Evolutionary conservation across 2,797 vertebrate species (phyloP).

Genomic region (Chrysocyon brachyurus): DNA sequence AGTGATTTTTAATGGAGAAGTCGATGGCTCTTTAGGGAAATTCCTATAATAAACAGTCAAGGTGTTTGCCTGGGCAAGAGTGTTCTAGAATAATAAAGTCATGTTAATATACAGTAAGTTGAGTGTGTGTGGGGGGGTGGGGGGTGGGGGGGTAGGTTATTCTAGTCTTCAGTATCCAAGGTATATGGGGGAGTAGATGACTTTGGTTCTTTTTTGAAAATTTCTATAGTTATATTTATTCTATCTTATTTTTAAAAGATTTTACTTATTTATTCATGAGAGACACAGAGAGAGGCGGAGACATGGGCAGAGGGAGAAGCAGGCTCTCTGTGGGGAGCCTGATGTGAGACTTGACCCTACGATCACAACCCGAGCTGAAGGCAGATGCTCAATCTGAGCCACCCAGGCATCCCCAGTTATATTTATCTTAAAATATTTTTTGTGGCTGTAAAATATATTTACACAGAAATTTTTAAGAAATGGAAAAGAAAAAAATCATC

Average conservation of each 20-base stretch:
- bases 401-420: background rate
- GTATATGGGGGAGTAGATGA: background rate
- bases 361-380: no score
- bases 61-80: background rate
- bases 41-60: background rate
- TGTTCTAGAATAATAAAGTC: background rate
- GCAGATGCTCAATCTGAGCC: no score
- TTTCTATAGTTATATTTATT: background rate
- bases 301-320: no score
- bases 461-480: background rate
- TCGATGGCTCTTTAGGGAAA: background rate
- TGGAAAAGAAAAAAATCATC: background rate
- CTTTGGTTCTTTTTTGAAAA: conserved; percentile 27
- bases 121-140: background rate
- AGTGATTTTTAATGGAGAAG: background rate
- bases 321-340: no score
- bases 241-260: no score
- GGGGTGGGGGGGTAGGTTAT: no score
- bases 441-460: conserved; percentile 8
- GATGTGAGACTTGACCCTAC: no score
- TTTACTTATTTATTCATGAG: no score
- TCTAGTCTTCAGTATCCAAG: background rate
- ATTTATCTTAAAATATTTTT: background rate
- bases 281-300: no score
- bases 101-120: background rate